Conservation (phyloP, 2,888 invertebrate genomes). For the Coelopa pilipes region DNA sequence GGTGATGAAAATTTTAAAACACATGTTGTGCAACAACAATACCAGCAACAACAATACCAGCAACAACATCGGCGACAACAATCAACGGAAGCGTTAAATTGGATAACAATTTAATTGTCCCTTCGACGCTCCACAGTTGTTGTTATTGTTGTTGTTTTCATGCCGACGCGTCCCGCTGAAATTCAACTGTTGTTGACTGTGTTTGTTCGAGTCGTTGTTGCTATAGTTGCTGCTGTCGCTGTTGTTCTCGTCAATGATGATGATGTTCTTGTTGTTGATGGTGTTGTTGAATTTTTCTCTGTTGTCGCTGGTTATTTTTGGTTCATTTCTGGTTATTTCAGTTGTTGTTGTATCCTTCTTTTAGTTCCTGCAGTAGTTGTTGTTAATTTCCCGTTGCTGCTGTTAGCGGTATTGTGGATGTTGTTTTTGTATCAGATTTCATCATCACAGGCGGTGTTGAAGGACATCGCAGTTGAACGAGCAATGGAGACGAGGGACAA, state of each 20-base stretch:
- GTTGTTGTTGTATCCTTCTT: neutral
- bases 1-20: slow-evolving; percentile 29
- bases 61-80: too few species aligned
- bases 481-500: neutral
- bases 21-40: neutral
- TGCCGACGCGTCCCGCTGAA: too few species aligned
- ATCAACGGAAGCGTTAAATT: slow-evolving; percentile 34
- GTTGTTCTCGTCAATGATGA: too few species aligned
- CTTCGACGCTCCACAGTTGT: slow-evolving; percentile 11
- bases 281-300: slow-evolving; percentile 10
- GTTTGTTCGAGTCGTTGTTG: too few species aligned
- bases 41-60: slow-evolving; percentile 10
- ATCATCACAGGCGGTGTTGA: slow-evolving; percentile 17
- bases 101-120: slow-evolving; percentile 35
- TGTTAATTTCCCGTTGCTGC: too few species aligned
- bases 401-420: too few species aligned
- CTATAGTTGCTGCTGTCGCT: too few species aligned
- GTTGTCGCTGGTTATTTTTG: neutral
- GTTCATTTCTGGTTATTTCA: neutral
- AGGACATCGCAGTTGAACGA: neutral
- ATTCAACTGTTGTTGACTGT: too few species aligned
- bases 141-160: slow-evolving; percentile 10
- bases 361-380: neutral
- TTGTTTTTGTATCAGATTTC: slow-evolving; percentile 4
- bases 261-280: too few species aligned